Evolutionary conservation across 1,140 invertebrate species (phyloP), one percentile per base, ranked within the genome.

Genomic region (Drosophila elegans): DNA sequence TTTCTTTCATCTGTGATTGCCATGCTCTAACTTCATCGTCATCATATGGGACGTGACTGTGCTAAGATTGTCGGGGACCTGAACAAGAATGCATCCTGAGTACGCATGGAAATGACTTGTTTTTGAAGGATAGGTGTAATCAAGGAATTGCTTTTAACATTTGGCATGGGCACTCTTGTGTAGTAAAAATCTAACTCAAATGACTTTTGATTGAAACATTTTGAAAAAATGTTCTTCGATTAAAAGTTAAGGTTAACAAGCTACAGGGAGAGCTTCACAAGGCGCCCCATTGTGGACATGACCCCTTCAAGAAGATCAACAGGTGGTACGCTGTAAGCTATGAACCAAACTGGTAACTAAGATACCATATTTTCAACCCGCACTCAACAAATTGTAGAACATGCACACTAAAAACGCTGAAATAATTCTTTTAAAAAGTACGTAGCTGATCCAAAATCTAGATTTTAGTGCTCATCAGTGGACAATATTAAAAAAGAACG

Each of bases 1-100:
- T 88, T 89, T 71, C 54, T 9, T 48, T 21, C 41, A 45, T 74
- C 49, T 62, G 42, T 78, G 80, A 83, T 83, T 85, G 61, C 78
- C 66, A 49, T 67, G 44, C 61, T 73, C 78, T 52, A 48, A 71
- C 48, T 39, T 68, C 42, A 46, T 39, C 49, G 41, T 29, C 64
- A 71, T 90, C 86, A 90, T 90, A 83, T 90, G 86, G 66, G 82
- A 90, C 86, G 86, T 90, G 86, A 90, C 86, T 90, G 74, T 34
- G 51, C 36, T 64, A 32, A 27, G 42, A 64, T 62, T 77, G 55
- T n/a, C 27, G n/a, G 21, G 13, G n/a, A 60, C 34, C 16, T 55
- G 48, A 49, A 41, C 41, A 52, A 42, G 36, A 69, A 49, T 53
- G 46, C 56, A 54, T 34, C 44, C 36, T 16, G 48, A 57, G 36